Conservation (phyloP, 2,113 vertebrate species). For the Pristiophorus japonicus region DNA sequence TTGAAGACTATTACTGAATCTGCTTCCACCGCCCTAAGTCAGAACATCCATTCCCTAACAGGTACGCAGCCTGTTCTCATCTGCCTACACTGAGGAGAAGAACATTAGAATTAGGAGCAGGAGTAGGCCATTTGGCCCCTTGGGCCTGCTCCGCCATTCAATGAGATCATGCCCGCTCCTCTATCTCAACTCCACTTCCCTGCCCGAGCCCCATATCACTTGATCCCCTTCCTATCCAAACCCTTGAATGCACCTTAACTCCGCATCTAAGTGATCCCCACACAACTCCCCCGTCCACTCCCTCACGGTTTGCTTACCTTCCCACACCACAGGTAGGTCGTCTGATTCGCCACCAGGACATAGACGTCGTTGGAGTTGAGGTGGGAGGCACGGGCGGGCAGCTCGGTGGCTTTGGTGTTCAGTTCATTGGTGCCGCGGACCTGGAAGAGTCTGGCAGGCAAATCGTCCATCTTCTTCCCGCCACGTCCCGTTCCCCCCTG, state of each 20-base stretch:
- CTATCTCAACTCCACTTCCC: not conserved
- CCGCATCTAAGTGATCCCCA: too few relatives aligned
- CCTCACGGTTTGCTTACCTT: constrained; percentile 58
- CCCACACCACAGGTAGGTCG: constrained; percentile 78
- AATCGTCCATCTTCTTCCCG: constrained; percentile 50
- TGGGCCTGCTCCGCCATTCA: not conserved
- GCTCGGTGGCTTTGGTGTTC: constrained; percentile 78
- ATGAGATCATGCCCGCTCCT: too few relatives aligned
- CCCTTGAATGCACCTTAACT: not conserved
- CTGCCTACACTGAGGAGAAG: too few relatives aligned
- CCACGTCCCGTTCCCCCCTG: constrained; percentile 70
- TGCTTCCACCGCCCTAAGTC: not conserved
- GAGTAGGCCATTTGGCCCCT: not conserved
- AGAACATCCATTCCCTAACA: not conserved
- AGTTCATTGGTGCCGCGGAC: constrained; percentile 67
- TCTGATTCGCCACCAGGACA: constrained; percentile 59
- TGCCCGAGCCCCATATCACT: not conserved
- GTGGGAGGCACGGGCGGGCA: constrained; percentile 65
- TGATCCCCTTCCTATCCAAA: too few relatives aligned
- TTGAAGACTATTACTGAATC: not conserved
- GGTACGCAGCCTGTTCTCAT: too few relatives aligned
- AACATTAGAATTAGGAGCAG: not conserved
- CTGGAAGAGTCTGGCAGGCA: constrained; percentile 67
- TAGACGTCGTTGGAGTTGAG: constrained; percentile 81
- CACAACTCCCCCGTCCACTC: too few relatives aligned